A percentile compares a stretch with the other conserved stretches of the same genome.
These are phyloP conservation scores for Echeneis naucrates DNA, from an alignment of 2,797 vertebrate genomes.

Conservation along the genomic window DNA sequence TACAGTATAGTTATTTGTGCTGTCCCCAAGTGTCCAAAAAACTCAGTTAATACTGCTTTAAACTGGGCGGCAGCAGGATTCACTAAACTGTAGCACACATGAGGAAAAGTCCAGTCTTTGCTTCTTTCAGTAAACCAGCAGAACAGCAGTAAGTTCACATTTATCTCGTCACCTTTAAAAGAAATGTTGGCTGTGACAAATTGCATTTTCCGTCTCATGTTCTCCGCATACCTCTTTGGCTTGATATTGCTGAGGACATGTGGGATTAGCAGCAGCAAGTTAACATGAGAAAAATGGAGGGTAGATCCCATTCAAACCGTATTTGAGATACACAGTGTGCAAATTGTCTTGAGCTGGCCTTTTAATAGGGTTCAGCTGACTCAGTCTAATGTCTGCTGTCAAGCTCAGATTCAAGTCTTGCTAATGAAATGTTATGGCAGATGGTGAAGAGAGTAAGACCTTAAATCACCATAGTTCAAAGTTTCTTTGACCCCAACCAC, in stretches of 20 bases:
- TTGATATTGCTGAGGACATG: slow-evolving; percentile 23
- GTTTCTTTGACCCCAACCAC: slow-evolving; percentile 17
- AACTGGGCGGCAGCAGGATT: not conserved
- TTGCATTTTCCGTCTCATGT: slow-evolving; percentile 50
- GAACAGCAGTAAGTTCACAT: slow-evolving; percentile 52
- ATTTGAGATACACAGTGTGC: slow-evolving; percentile 21
- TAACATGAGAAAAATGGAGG: slow-evolving; percentile 12
- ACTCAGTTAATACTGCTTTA: not conserved
- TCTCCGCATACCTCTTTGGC: slow-evolving; percentile 22
- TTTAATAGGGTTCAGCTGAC: slow-evolving; percentile 36
- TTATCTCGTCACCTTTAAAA: slow-evolving; percentile 29
- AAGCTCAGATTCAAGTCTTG: slow-evolving; percentile 24
- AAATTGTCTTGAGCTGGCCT: slow-evolving; percentile 29
- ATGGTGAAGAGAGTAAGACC: slow-evolving; percentile 3
- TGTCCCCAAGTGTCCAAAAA: not conserved
- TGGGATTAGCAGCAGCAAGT: slow-evolving; percentile 27
- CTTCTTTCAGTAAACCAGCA: no score
- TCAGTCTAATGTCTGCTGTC: slow-evolving; percentile 43
- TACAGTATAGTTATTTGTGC: not conserved
- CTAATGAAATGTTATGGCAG: slow-evolving; percentile 35
- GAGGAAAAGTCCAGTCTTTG: slow-evolving; percentile 21
- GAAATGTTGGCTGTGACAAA: slow-evolving; percentile 50
- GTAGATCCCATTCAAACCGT: not conserved
- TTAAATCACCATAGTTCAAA: slow-evolving; percentile 32
- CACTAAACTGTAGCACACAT: not conserved